Evolutionary conservation across 2,797 vertebrate species (phyloP), one percentile per base, ranked within the genome.

Genomic region (Lacerta bilineata): DNA sequence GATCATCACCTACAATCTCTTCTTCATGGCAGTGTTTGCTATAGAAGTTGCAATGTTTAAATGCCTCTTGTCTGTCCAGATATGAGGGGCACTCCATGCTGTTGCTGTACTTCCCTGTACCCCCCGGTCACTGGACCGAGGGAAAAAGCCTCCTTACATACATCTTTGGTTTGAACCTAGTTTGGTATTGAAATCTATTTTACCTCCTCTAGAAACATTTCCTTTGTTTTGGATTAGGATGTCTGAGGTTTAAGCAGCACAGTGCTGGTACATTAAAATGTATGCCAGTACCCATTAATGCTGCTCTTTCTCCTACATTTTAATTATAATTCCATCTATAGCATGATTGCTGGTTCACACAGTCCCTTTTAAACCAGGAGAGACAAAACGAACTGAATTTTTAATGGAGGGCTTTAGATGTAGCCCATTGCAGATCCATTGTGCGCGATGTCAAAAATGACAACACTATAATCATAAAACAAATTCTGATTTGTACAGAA

Each of bases 381-480:
- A 55, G n/a, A 36, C 17, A 23, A 83, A 83, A 46, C 13, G 41
- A 71, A 83, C 33, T 50, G 29, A 50, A 72, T 72, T 33, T 72
- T 55, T 83, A 72, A 71, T 64, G 59, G 59, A 27, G 33, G 20
- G 33, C 79, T 61, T 80, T 61, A 68, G 20, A 39, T 68, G 61
- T 68, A 41, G 39, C 64, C 61, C 3, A 29, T 29, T 83, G 68
- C 81, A 83, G 41, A n/a, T n/a, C 39, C 39, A 46, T 43, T 83
- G 81, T 9, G 29, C 17, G 9, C 41, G 43, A 69, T 8, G n/a
- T n/a, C 66, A 68, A 46, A 69, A 69, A 46, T 80, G 55, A 59
- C 50, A 80, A 10, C 55, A 13, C 20, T 80, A 61, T 61, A 80
- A 80, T 80, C 55, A 80, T 61, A 25, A 80, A 80, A 61, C 55